These are phyloP conservation scores for Odontomachus brunneus DNA, from an alignment of 1,140 invertebrate genomes.

Conservation along the genomic window DNA sequence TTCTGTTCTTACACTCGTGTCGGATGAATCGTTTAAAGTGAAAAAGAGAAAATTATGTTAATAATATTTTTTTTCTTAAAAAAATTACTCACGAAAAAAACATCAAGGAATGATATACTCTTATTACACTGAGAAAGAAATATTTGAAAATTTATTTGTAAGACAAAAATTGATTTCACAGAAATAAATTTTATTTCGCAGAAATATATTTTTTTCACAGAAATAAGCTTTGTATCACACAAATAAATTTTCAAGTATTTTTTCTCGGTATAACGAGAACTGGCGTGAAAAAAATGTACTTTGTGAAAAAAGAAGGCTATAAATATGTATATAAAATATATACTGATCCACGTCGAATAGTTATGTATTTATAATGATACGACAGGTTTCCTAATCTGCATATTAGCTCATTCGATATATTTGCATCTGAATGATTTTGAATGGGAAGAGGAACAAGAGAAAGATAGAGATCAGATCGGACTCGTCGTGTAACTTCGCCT, in stretches of 20 bases:
- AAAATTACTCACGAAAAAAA: background rate
- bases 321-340: background rate
- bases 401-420: constrained; percentile 5
- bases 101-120: too few species aligned
- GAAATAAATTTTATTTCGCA: too few species aligned
- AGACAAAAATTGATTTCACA: too few species aligned
- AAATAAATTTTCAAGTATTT: too few species aligned
- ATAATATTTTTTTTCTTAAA: background rate
- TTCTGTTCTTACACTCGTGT: background rate
- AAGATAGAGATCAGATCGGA: too few species aligned
- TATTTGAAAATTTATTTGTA: too few species aligned
- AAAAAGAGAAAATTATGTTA: constrained; percentile 5
- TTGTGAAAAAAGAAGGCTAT: too few species aligned
- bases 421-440: constrained; percentile 8
- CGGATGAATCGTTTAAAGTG: background rate
- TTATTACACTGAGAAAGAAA: too few species aligned
- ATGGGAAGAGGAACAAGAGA: background rate
- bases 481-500: background rate
- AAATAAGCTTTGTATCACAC: too few species aligned
- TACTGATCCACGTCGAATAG: background rate
- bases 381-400: background rate
- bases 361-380: background rate
- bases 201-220: too few species aligned
- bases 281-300: too few species aligned
- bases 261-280: too few species aligned